These are phyloP conservation scores for Crenichthys baileyi DNA, from an alignment of 2,797 vertebrate genomes.

Conservation along the genomic window DNA sequence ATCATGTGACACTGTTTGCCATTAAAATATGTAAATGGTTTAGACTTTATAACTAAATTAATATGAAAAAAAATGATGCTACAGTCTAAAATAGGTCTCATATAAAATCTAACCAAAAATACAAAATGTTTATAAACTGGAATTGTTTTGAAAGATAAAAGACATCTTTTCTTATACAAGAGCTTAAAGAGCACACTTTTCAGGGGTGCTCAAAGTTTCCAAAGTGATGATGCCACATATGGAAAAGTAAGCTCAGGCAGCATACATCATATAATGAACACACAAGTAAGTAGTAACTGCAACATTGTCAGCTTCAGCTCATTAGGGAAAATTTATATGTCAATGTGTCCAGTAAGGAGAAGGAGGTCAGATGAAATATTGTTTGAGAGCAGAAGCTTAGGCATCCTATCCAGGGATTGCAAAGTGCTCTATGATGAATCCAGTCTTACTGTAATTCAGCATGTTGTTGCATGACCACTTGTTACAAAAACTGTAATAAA, in stretches of 20 bases:
- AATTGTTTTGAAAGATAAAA: no score
- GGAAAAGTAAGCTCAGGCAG: no score
- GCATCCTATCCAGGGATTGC: background rate
- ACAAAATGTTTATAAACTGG: no score
- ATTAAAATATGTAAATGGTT: background rate
- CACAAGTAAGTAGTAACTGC: background rate
- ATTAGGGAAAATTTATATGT: background rate
- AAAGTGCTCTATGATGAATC: background rate
- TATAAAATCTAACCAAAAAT: no score
- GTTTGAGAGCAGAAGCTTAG: background rate
- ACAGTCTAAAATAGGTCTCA: no score
- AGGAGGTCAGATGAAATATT: background rate
- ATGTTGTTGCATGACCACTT: background rate
- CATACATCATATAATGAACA: no score
- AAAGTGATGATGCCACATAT: no score
- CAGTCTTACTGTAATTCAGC: background rate
- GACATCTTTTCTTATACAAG: no score
- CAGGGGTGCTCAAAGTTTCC: no score
- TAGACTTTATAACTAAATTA: background rate
- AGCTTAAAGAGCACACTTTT: no score
- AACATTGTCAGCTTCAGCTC: background rate
- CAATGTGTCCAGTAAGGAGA: background rate
- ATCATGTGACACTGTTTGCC: no score
- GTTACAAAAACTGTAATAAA: background rate
- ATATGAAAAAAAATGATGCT: background rate